These are phyloP conservation scores for Anoplophora glabripennis DNA, from an alignment of 1,140 invertebrate species.

Conservation along the genomic window DNA sequence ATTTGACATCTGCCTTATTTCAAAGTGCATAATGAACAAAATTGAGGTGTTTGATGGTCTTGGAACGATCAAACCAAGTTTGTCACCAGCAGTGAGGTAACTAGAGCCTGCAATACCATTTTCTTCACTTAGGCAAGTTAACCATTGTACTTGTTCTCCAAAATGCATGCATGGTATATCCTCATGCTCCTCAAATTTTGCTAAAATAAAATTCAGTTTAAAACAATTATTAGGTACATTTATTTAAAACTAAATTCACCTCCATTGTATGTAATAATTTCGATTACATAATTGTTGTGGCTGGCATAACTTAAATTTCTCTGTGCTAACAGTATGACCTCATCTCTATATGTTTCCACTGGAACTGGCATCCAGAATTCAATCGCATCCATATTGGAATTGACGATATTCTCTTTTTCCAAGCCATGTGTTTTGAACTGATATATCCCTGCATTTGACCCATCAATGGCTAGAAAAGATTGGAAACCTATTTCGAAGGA, in stretches of 20 bases:
- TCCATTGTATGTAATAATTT: constrained; percentile 53
- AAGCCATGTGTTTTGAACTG: constrained; percentile 46
- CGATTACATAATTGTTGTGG: constrained; percentile 48
- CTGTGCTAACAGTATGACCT: constrained; percentile 53
- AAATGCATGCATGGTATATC: constrained; percentile 48
- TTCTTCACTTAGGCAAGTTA: constrained; percentile 44
- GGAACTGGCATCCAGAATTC: constrained; percentile 49
- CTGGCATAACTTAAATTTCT: constrained; percentile 48
- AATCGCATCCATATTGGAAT: constrained; percentile 35
- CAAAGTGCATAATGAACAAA: constrained; percentile 29
- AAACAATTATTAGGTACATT: background rate
- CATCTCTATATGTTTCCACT: constrained; percentile 51
- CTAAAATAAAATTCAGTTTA: constrained; percentile 3
- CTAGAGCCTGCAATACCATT: constrained; percentile 40
- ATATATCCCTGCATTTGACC: constrained; percentile 47
- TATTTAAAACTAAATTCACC: constrained; percentile 3
- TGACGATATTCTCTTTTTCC: constrained; percentile 36
- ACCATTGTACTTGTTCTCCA: constrained; percentile 37
- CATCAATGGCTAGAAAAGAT: constrained; percentile 51
- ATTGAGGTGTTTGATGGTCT: constrained; percentile 18
- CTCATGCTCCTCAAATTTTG: constrained; percentile 50
- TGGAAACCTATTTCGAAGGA: constrained; percentile 49
- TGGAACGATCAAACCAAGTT: constrained; percentile 46
- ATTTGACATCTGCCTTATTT: constrained; percentile 24
- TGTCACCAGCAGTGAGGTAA: constrained; percentile 38